Conservation (phyloP, 2,113 vertebrate genomes). For the Baryphthengus martii region DNA sequence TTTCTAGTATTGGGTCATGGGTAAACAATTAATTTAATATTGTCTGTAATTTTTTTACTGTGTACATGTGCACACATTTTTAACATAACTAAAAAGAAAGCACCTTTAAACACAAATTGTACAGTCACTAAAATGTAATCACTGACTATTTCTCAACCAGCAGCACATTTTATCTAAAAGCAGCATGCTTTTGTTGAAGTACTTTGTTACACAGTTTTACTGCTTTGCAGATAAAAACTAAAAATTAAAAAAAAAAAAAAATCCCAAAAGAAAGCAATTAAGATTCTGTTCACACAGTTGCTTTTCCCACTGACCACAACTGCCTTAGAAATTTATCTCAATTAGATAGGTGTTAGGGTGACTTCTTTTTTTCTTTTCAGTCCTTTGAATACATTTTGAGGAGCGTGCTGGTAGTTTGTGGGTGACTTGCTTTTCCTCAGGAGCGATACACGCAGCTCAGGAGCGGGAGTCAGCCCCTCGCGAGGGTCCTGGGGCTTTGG, state of each 20-base stretch:
- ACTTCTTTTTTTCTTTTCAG: not conserved
- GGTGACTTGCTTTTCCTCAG: not conserved
- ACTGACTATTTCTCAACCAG: not conserved
- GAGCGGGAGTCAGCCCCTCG: not conserved
- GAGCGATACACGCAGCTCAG: rapidly evolving
- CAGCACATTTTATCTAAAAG: not conserved
- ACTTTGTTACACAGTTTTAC: not conserved
- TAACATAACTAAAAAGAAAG: not conserved
- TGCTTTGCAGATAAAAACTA: not conserved
- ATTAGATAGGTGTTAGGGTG: not conserved
- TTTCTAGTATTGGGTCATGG: not conserved
- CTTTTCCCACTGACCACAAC: not conserved
- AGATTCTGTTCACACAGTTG: not conserved
- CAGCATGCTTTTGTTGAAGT: not conserved
- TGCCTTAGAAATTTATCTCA: not conserved
- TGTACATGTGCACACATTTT: not conserved
- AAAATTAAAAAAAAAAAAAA: not conserved
- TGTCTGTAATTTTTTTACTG: not conserved
- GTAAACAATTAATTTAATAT: not conserved
- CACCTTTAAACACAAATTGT: not conserved
- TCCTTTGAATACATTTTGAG: not conserved
- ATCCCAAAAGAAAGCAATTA: not conserved
- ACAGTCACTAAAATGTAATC: not conserved
- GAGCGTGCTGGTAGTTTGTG: not conserved
- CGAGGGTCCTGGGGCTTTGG: rapidly evolving